Evolutionary conservation across 2,888 invertebrate species (phyloP), one percentile per base, ranked within the genome.

Genomic region (Lasius fuliginosus): DNA sequence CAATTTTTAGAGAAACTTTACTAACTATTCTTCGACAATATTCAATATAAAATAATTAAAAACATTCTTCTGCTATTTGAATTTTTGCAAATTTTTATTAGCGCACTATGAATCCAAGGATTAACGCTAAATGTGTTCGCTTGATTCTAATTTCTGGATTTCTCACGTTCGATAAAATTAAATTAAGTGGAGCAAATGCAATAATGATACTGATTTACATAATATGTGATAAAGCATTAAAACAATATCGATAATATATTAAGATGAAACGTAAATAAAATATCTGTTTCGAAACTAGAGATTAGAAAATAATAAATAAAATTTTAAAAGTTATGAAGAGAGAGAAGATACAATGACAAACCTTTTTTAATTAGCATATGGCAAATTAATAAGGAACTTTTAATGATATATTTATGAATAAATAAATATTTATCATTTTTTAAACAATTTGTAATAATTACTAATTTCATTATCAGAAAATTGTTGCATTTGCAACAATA

Each of bases 321-420:
- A 64, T 9, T 42, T n/a, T 5, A 6, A 65, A 40, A 3, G 23
- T 65, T 18, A 11, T 23, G 9, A 33, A 27, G 9, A 65, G 6
- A 53, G 15, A n/a, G 1, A 53, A 15, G 18, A 40, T 60, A n/a
- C 12, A 15, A 15, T 33, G 49, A 49, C 6, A 33, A 65, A 49
- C 33, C 8, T 74, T 65, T 49, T 36, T 46, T 23, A 76, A 49
- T 33, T 33, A 23, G 23, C 23, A 23, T 0, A 8, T 15, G 49
- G 15, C 15, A 15, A 76, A 65, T 76, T 76, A 49, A 76, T 65
- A 65, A 76, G 15, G 8, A 65, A 46, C 49, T 65, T 36, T 49
- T 65, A 9, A 62, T 23, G 3, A 76, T 33, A 23, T 40, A 1
- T 11, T 62, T 74, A 74, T 12, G n/a, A 40, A 49, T 49, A 49